Conservation (phyloP, 2,888 invertebrate species). For the Zygaena filipendulae region DNA sequence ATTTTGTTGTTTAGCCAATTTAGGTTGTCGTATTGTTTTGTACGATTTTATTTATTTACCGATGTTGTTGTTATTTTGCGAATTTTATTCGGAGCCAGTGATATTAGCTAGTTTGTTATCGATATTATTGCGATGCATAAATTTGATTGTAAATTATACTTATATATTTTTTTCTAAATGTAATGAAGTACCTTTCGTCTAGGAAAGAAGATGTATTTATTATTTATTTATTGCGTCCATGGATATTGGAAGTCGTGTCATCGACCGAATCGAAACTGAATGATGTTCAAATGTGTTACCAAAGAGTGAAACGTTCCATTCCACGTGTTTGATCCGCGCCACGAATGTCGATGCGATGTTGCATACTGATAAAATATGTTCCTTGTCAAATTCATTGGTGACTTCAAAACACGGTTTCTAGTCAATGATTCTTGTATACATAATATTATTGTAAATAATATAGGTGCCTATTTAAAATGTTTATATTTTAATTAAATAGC, state of each 20-base stretch:
- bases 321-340: slow-evolving; percentile 26
- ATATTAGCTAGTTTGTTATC: slow-evolving; percentile 55
- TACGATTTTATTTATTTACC: slow-evolving; percentile 55
- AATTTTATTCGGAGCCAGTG: no score
- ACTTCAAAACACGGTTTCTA: slow-evolving; percentile 56
- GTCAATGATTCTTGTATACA: slow-evolving; percentile 60
- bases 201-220: no score
- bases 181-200: no score
- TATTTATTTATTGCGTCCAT: no score
- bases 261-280: no score
- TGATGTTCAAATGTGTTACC: slow-evolving; percentile 58
- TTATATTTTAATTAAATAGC: no score
- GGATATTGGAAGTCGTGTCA: no score
- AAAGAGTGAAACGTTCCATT: slow-evolving; percentile 50
- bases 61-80: slow-evolving; percentile 55
- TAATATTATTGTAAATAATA: slow-evolving; percentile 40
- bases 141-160: no score
- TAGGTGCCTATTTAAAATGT: no score
- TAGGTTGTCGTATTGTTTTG: slow-evolving; percentile 49
- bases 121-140: no score
- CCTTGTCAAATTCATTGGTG: slow-evolving; percentile 34
- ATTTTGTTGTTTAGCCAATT: slow-evolving; percentile 32
- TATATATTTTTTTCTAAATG: no score
- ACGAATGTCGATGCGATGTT: slow-evolving; percentile 20
- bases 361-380: slow-evolving; percentile 26